A percentile compares a stretch with the other conserved stretches of the same genome.
Evolutionary conservation across 2,888 invertebrate genomes (phyloP).

Genomic region (Oegoconia quadripuncta): DNA sequence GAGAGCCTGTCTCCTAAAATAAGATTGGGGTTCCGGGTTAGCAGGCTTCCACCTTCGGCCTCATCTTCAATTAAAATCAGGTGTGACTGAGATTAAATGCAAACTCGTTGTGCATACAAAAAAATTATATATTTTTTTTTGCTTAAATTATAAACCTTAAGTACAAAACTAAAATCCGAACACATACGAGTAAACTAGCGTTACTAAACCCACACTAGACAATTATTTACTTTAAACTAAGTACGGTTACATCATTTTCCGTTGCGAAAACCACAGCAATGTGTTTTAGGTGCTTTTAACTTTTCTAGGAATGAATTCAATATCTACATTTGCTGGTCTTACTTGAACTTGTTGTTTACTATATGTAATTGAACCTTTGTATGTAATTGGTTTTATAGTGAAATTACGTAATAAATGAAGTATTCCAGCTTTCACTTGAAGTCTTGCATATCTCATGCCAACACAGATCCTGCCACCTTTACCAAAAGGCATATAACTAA

Average conservation of each 20-base stretch:
- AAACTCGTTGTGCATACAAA: not conserved
- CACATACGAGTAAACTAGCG: too few species aligned
- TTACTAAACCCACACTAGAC: too few species aligned
- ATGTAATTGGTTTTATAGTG: conserved; percentile 30
- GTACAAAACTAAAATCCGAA: too few species aligned
- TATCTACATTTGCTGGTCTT: conserved; percentile 35
- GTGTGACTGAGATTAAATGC: too few species aligned
- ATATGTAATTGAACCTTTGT: conserved; percentile 33
- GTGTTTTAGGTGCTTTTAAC: not conserved
- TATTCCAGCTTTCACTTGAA: conserved; percentile 31
- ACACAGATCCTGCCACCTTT: conserved; percentile 63
- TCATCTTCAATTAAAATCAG: too few species aligned
- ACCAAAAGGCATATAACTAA: conserved; percentile 62
- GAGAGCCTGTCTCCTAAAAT: too few species aligned
- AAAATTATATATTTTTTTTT: too few species aligned
- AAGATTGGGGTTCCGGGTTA: too few species aligned
- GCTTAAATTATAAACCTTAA: too few species aligned
- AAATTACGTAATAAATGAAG: conserved; percentile 37
- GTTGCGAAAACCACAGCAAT: not conserved
- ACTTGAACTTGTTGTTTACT: conserved; percentile 38
- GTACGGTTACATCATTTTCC: not conserved
- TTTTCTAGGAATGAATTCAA: conserved; percentile 33
- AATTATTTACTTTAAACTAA: not conserved
- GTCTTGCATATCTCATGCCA: conserved; percentile 44
- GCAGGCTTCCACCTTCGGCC: too few species aligned